These are phyloP conservation scores for Malacoctenus gilli DNA, from an alignment of 2,797 vertebrate genomes.

Conservation along the genomic window DNA sequence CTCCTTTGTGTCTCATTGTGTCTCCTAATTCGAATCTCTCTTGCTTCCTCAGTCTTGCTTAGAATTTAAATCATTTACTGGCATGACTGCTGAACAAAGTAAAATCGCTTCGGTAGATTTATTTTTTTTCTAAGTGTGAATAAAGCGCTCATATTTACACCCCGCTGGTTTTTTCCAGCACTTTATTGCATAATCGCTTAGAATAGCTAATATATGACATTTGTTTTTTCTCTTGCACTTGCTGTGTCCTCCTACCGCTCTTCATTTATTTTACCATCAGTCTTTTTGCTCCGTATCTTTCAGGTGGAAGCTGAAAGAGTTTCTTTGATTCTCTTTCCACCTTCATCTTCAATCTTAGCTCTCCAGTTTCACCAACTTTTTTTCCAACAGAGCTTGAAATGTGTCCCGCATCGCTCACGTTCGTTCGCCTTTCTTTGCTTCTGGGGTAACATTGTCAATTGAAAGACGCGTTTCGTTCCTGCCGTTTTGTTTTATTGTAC, in stretches of 20 bases:
- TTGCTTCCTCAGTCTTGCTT: constrained; percentile 20
- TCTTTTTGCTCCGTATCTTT: constrained; percentile 6
- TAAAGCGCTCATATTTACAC: constrained; percentile 22
- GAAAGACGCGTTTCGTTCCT: constrained; percentile 29
- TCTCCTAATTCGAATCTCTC: constrained; percentile 25
- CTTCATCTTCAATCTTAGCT: background rate
- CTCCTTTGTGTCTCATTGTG: background rate
- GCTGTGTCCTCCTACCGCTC: constrained; percentile 1
- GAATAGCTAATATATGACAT: constrained; percentile 12
- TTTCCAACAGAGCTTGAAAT: constrained; percentile 2
- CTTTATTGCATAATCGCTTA: constrained; percentile 11
- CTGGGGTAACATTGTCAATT: constrained; percentile 14
- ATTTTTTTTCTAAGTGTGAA: no score
- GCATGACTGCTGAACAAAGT: constrained; percentile 25
- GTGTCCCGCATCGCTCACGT: constrained; percentile 14
- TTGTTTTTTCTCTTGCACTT: background rate
- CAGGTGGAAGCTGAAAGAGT: background rate
- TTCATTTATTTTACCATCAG: constrained; percentile 20
- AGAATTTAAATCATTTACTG: constrained; percentile 32
- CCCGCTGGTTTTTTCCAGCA: background rate
- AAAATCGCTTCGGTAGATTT: constrained; percentile 24
- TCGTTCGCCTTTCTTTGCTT: constrained; percentile 14
- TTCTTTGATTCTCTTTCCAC: background rate
- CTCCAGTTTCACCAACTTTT: constrained; percentile 21
- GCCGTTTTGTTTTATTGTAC: constrained; percentile 26